Evolutionary conservation across 1,140 invertebrate species (phyloP), one percentile per base, ranked within the genome.

Genomic region (Aradophagus sp.): DNA sequence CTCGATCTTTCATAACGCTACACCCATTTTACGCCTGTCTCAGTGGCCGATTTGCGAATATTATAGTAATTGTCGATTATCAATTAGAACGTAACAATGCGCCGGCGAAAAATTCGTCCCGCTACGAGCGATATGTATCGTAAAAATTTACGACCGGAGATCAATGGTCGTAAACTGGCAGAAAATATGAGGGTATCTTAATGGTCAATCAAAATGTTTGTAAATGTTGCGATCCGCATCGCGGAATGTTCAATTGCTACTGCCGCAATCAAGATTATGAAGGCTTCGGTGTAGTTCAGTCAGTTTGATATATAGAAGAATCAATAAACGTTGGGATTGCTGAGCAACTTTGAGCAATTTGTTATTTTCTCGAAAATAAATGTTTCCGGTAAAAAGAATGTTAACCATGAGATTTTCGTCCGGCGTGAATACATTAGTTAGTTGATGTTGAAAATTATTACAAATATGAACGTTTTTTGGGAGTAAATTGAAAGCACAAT

Each of bases 151-250:
- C 27, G 39, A 55, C 1, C 4, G 26, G 7, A 55, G 27, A 53
- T 53, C 48, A 45, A 42, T 56, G 41, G 12, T 48, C 61, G 34
- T 58, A 66, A 50, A 41, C 50, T 39, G 34, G 27, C 31, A 36
- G 31, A 66, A 66, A 66, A 50, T 58, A 48, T 50, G 27, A 26
- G 31, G 19, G 45, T 56, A 67, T 67, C 63, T 67, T 67, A 58
- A 67, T 58, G 63, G 63, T 38, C 45, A 55, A 67, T 58, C 63
- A 38, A 26, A 12, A 39, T 44, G 45, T 53, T 44, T 52, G 44
- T 45, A 58, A 67, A 58, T 58, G 44, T 67, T 52, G 38, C 53
- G 53, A 66, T 50, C 52, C 36, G 50, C 44, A 53, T 53, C 41
- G 41, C 20, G 41, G 38, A 56, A 50, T 50, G 42, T 39, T 42